phyloP scores from a whole-genome alignment of 2,113 vertebrate species.

The Serinus canaria region DNA sequence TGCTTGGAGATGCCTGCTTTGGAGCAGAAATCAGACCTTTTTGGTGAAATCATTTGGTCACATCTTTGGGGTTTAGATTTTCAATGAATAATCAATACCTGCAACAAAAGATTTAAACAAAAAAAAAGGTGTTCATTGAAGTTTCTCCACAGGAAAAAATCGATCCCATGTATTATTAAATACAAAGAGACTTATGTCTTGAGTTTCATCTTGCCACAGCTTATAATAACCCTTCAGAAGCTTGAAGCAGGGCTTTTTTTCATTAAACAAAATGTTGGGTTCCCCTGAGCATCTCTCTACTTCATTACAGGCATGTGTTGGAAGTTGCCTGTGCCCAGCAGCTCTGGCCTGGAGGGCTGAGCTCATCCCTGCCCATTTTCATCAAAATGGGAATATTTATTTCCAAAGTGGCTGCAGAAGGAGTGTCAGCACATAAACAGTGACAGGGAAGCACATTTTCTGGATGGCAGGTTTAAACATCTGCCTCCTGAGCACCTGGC shows the following conservation, averaged over 20 bases:
- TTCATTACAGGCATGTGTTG: not conserved
- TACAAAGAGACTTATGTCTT: not conserved
- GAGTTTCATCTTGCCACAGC: not conserved
- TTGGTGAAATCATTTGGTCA: not conserved
- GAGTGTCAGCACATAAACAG: not conserved
- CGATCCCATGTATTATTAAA: constrained; percentile 3
- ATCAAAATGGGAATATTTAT: not conserved
- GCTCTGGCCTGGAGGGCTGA: not conserved
- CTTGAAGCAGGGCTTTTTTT: not conserved
- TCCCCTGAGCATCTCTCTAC: not conserved
- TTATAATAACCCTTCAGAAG: constrained; percentile 14
- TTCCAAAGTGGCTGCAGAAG: not conserved
- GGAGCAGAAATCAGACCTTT: not conserved
- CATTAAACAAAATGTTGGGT: not conserved
- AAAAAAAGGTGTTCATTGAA: not conserved
- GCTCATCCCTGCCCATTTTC: not conserved
- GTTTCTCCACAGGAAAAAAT: not conserved
- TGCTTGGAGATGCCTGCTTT: not conserved
- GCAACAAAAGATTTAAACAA: not conserved
- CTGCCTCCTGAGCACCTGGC: not conserved
- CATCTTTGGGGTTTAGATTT: not conserved
- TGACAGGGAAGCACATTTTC: not conserved
- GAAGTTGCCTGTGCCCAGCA: not conserved
- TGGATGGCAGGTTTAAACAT: not conserved
- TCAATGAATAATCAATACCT: constrained; percentile 8